A percentile compares a stretch with the other conserved stretches of the same genome.
Evolutionary conservation across 2,113 vertebrate genomes (phyloP).

Genomic region (Hassar affinis): DNA sequence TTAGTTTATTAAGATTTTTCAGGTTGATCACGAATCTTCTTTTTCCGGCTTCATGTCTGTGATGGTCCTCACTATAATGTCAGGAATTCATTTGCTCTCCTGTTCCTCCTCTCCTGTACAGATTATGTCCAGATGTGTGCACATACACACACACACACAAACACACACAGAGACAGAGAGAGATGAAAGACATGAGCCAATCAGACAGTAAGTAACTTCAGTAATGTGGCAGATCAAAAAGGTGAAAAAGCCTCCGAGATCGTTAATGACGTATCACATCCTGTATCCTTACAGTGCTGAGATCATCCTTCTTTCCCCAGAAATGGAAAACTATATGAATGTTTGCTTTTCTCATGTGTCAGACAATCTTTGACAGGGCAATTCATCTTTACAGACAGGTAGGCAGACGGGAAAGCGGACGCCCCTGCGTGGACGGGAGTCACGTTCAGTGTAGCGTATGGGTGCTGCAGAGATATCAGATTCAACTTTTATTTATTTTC

Average conservation of each 20-base stretch:
- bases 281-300: neutral
- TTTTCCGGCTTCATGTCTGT: neutral
- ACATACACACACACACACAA: neutral
- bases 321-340: neutral
- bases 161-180: neutral
- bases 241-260: constrained; percentile 9
- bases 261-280: constrained; percentile 14
- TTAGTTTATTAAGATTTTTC: neutral
- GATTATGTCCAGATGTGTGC: constrained; percentile 18
- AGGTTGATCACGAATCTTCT: neutral
- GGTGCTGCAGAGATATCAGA: neutral
- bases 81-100: constrained; percentile 24
- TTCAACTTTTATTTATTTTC: neutral
- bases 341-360: neutral
- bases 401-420: neutral
- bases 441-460: neutral
- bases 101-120: constrained; percentile 17
- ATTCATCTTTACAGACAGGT: neutral
- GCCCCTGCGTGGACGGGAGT: neutral
- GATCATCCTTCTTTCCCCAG: constrained; percentile 4
- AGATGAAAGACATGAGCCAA: constrained; percentile 24
- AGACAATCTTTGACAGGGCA: neutral
- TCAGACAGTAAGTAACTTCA: constrained; percentile 22
- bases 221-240: constrained; percentile 25
- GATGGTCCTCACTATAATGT: neutral